Evolutionary conservation across 1,140 invertebrate species (phyloP).

Genomic region (Tetragonula clypearis): DNA sequence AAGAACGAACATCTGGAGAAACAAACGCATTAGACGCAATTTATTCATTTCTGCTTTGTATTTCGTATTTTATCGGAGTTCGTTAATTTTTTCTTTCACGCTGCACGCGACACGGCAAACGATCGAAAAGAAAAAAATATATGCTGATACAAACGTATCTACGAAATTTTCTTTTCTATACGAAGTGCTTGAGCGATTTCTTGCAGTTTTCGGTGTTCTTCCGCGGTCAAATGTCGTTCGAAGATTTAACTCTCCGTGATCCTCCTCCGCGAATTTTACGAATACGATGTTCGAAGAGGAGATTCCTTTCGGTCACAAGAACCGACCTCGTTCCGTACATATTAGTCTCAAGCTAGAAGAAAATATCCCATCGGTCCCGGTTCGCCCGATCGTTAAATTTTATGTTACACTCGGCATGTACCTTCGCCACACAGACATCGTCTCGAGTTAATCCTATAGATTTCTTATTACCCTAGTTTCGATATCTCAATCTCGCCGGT

Average conservation of each 20-base stretch:
- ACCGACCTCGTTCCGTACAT: background rate
- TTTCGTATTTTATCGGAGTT: background rate
- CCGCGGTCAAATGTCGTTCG: background rate
- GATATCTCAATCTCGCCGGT: background rate
- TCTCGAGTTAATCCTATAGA: constrained; percentile 25
- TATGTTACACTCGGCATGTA: constrained; percentile 18
- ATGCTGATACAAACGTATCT: too few species aligned
- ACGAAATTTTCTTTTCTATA: background rate
- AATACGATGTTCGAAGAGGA: background rate
- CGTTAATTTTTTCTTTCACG: background rate
- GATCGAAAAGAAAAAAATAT: background rate
- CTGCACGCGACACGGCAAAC: background rate
- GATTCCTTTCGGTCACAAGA: background rate
- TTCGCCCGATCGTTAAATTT: constrained; percentile 39
- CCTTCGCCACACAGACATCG: background rate
- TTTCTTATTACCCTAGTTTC: constrained; percentile 27
- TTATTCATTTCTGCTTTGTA: background rate
- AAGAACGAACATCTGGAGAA: background rate
- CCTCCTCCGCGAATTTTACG: background rate
- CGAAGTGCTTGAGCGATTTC: background rate
- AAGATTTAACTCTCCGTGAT: too few species aligned
- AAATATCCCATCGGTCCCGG: constrained; percentile 20
- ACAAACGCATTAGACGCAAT: background rate
- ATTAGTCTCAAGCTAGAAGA: constrained; percentile 7
- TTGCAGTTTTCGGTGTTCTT: background rate